Percentiles rank a stretch among this genome's conserved stretches.
These are phyloP conservation scores for Podarcis muralis DNA, from an alignment of 2,113 vertebrate species.

Conservation along the genomic window DNA sequence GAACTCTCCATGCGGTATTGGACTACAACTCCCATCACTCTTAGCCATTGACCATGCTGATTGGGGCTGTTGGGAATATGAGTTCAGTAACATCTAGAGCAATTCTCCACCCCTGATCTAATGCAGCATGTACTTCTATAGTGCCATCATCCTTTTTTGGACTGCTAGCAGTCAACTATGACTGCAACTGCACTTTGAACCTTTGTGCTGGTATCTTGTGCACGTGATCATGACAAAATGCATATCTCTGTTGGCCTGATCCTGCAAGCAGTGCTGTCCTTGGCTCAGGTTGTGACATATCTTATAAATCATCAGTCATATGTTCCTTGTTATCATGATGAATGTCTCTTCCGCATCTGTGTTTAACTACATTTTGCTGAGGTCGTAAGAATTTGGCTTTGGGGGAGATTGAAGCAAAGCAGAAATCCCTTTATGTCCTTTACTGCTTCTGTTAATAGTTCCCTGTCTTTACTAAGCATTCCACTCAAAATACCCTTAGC, in stretches of 20 bases:
- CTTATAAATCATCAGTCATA: not conserved
- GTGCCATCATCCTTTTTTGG: not conserved
- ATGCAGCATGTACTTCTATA: too few species aligned
- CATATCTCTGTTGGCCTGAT: not conserved
- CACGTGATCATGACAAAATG: not conserved
- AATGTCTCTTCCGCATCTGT: not conserved
- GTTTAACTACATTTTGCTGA: not conserved
- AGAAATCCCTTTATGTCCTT: slow-evolving; percentile 6
- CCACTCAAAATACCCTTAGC: not conserved
- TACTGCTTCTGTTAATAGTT: not conserved
- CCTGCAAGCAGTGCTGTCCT: not conserved
- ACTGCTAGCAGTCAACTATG: not conserved
- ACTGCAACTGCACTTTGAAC: not conserved
- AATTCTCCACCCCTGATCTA: too few species aligned
- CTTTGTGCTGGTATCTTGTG: not conserved
- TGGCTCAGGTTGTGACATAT: not conserved
- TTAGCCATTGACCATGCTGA: too few species aligned
- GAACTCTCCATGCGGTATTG: too few species aligned
- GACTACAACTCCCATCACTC: too few species aligned
- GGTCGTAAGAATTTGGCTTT: not conserved
- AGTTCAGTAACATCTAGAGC: too few species aligned
- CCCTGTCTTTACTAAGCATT: not conserved
- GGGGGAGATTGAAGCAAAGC: not conserved
- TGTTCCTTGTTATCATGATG: not conserved
- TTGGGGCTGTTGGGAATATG: too few species aligned